Percentiles rank a stretch among this genome's conserved stretches.
phyloP scores from a whole-genome alignment of 2,888 invertebrate species.

The Neria commutata region DNA sequence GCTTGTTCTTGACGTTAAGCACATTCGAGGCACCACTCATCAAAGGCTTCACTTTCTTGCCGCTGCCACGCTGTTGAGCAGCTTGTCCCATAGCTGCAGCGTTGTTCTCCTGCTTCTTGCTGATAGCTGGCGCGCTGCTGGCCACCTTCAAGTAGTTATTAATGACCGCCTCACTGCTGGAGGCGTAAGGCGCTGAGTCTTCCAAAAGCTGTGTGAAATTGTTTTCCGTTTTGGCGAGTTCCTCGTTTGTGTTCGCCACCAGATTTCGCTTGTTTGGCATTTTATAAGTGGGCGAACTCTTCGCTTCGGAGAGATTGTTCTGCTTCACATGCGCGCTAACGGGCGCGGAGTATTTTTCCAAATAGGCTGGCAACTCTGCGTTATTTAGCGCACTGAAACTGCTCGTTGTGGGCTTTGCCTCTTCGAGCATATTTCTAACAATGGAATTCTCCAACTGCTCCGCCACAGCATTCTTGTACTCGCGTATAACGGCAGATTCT shows the following conservation, averaged over 20 bases:
- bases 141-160: slow-evolving; percentile 58
- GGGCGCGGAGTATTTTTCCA: slow-evolving; percentile 45
- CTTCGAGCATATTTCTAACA: slow-evolving; percentile 43
- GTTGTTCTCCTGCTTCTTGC: slow-evolving; percentile 55
- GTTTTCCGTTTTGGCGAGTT: slow-evolving; percentile 37
- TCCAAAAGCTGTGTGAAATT: slow-evolving; percentile 42
- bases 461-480: slow-evolving; percentile 54
- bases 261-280: slow-evolving; percentile 32
- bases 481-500: slow-evolving; percentile 54
- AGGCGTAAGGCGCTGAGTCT: slow-evolving; percentile 13
- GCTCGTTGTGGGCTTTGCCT: slow-evolving; percentile 16
- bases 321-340: slow-evolving; percentile 40
- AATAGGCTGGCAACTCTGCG: slow-evolving; percentile 46
- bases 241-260: slow-evolving; percentile 17
- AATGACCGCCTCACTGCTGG: slow-evolving; percentile 52
- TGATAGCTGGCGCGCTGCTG: slow-evolving; percentile 41
- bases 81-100: slow-evolving; percentile 40
- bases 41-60: background rate
- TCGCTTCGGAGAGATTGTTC: slow-evolving; percentile 52
- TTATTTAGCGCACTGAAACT: slow-evolving; percentile 40
- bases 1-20: slow-evolving; percentile 27
- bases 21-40: background rate
- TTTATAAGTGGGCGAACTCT: slow-evolving; percentile 32
- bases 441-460: slow-evolving; percentile 43
- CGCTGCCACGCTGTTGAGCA: background rate